Conservation (phyloP, 2,113 vertebrate genomes). For the Gavia stellata region DNA sequence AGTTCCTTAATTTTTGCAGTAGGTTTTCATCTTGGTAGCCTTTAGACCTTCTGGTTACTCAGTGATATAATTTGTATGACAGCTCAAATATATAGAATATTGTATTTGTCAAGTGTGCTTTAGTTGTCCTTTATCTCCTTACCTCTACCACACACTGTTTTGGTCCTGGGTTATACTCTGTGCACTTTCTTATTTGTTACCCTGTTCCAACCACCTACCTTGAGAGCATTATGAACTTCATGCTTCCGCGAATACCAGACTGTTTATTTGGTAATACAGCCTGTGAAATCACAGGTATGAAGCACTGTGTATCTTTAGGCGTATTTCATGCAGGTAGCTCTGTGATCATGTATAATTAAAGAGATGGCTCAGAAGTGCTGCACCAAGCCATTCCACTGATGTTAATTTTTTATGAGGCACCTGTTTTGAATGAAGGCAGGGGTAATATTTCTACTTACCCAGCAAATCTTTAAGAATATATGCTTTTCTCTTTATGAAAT, state of each 20-base stretch:
- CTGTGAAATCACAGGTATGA: constrained; percentile 13
- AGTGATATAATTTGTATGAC: neutral
- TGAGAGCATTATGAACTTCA: neutral
- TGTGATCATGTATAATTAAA: constrained; percentile 53
- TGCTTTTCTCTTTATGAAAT: constrained; percentile 21
- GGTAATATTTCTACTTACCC: constrained; percentile 45
- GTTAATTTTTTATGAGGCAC: constrained; percentile 63
- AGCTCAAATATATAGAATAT: neutral
- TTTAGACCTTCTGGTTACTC: constrained; percentile 6
- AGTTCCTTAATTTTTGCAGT: neutral
- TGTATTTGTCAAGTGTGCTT: neutral
- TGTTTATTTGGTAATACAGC: constrained; percentile 1
- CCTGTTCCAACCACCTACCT: neutral
- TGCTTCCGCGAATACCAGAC: neutral
- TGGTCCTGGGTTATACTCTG: neutral
- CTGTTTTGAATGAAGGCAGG: constrained; percentile 40
- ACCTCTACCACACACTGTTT: neutral
- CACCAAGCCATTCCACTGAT: constrained; percentile 28
- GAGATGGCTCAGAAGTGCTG: constrained; percentile 16
- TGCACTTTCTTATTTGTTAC: neutral
- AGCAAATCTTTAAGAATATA: constrained; percentile 60
- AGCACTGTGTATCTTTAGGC: neutral
- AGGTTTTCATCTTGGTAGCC: neutral
- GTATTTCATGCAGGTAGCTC: constrained; percentile 27
- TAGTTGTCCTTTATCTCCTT: neutral